These are phyloP conservation scores for Cerastis leucographa DNA, from an alignment of 2,888 invertebrate species.

Conservation along the genomic window DNA sequence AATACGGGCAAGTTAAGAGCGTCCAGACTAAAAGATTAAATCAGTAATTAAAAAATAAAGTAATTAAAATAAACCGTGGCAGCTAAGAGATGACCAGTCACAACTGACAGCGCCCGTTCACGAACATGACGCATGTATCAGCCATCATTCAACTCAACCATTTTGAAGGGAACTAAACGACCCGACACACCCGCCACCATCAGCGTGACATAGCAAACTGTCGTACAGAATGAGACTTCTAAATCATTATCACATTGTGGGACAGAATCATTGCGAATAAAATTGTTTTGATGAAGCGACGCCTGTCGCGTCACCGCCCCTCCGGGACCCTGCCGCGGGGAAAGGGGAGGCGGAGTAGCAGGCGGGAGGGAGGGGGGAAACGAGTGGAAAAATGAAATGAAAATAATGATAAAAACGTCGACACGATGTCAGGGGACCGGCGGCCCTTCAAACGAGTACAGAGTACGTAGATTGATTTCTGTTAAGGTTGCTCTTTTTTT, in stretches of 20 bases:
- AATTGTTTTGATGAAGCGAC: conserved; percentile 82
- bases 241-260: conserved; percentile 2
- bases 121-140: too few species aligned
- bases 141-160: too few species aligned
- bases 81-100: too few species aligned
- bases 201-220: too few species aligned
- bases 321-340: conserved; percentile 54
- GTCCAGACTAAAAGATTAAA: too few species aligned
- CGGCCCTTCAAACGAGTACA: conserved; percentile 63
- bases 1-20: too few species aligned
- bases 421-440: conserved; percentile 71
- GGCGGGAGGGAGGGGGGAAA: conserved; percentile 52
- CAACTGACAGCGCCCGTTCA: too few species aligned
- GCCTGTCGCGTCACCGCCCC: conserved; percentile 70
- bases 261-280: conserved; percentile 63
- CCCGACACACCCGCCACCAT: too few species aligned
- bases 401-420: conserved; percentile 83
- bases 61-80: too few species aligned
- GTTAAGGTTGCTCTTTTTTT: conserved; percentile 37
- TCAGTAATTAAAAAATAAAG: too few species aligned
- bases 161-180: too few species aligned
- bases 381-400: conserved; percentile 78
- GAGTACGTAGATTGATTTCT: conserved; percentile 67
- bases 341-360: conserved; percentile 45
- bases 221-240: conserved; percentile 28